phyloP scores from a whole-genome alignment of 2,113 vertebrate species.

The Pithys albifrons region DNA sequence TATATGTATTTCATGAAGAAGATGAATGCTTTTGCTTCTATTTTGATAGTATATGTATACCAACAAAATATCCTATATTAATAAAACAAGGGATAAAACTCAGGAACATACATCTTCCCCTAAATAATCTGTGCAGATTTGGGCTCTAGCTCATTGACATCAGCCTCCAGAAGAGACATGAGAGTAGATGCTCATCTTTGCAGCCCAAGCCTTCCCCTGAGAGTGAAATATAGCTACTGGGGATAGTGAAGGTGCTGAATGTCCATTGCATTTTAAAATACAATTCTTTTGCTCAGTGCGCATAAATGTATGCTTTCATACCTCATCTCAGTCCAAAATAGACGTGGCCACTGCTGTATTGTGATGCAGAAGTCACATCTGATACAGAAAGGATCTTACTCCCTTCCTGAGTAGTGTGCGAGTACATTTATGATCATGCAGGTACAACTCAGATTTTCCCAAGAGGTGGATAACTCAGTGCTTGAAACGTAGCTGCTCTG shows the following conservation, averaged over 20 bases:
- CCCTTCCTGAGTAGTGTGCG: not conserved
- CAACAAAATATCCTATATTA: not conserved
- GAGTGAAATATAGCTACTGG: not conserved
- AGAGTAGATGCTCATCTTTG: not conserved
- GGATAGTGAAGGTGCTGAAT: not conserved
- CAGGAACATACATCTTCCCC: not conserved
- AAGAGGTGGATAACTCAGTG: not conserved
- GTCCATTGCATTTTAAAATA: not conserved
- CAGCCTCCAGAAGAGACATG: not conserved
- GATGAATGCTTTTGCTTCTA: accelerated
- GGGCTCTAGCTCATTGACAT: not conserved
- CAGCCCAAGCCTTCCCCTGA: not conserved
- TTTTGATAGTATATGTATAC: not conserved
- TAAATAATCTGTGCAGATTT: not conserved
- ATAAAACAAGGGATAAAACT: not conserved
- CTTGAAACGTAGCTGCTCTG: accelerated
- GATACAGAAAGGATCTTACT: not conserved
- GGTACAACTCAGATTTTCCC: not conserved
- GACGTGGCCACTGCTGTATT: accelerated
- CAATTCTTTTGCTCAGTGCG: not conserved
- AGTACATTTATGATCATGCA: accelerated
- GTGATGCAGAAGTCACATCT: not conserved
- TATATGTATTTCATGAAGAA: not conserved
- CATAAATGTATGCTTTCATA: not conserved
- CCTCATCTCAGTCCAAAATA: not conserved